Base-by-base conservation (phyloP, 2,113 vertebrate species). In the Hippoglossus stenolepis region DNA sequence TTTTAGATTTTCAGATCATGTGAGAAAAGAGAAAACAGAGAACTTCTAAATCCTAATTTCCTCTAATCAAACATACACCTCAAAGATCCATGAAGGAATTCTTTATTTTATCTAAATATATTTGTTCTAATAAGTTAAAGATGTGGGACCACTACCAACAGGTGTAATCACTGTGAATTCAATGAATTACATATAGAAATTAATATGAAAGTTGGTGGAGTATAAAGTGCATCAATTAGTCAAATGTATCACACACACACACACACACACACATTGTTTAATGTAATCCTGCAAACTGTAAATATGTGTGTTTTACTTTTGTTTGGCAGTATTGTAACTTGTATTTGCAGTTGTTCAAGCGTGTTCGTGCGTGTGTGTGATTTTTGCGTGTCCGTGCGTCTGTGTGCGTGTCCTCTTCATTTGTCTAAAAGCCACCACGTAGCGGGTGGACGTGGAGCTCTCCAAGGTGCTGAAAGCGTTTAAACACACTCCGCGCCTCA, bases 381-480 rank as follows among this genome's bases (percentile, higher is more conserved):
- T 20, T 23, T 23, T n/a, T 21, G n/a, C 17, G 53, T 23, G 53
- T 21, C 8, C 20, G 10, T 56, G 53, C 20, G 53, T 31, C 0
- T 31, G 31, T 21, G 8, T 23, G 3, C 21, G 53, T 23, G 20
- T 12, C 4, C 54, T 13, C 18, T 54, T 54, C 51, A 54, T n/a
- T 31, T 63, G 18, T 40, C 20, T 10, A 17, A 64, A 56, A 45
- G 2, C 8, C 6, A 7, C 6, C 13, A 26, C 45, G 1, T 28
- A 65, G 38, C 47, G 7, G 24, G 12, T 11, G 57, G 15, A 24
- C 10, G 13, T 28, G 75, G 84, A 76, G 68, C 88, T 85, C 3
- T 84, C 81, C 77, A 58, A 35, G 81, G 85, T 81, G 21, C 77
- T 75, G 74, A 65, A 66, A 38, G 3, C 9, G 35, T 35, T 62